Percentiles rank a stretch among this genome's conserved stretches.
These are phyloP conservation scores for Akabosia matsudoensis DNA, from an alignment of 1,140 invertebrate genomes.

Conservation along the genomic window DNA sequence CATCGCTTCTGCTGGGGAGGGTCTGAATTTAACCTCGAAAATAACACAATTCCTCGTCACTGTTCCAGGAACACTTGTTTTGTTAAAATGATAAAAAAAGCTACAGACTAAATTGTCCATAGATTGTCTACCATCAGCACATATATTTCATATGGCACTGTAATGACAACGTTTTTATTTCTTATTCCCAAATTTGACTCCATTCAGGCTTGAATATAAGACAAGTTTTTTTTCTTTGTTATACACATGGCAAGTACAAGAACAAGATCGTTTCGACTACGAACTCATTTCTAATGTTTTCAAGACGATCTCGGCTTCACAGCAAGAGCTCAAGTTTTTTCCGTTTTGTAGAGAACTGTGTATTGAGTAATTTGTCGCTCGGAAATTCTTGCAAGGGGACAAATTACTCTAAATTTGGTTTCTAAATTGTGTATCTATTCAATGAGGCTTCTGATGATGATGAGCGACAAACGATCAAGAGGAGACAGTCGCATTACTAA, in stretches of 20 bases:
- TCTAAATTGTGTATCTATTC: not conserved
- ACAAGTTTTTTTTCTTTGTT: not conserved
- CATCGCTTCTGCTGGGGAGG: too few relatives aligned
- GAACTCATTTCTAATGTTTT: too few relatives aligned
- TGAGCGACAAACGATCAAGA: not conserved
- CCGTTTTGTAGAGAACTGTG: too few relatives aligned
- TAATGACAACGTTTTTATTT: constrained; percentile 6
- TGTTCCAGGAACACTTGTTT: too few relatives aligned
- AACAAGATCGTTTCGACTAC: too few relatives aligned
- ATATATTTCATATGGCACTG: constrained; percentile 6
- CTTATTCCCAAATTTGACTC: not conserved
- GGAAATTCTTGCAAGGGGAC: not conserved
- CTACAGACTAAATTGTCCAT: too few relatives aligned
- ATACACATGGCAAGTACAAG: not conserved
- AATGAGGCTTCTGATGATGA: not conserved
- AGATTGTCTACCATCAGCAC: constrained; percentile 2
- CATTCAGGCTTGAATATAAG: not conserved
- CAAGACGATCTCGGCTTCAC: too few relatives aligned
- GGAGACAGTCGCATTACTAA: too few relatives aligned
- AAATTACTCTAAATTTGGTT: constrained; percentile 13
- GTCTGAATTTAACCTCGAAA: too few relatives aligned
- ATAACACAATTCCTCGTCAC: too few relatives aligned
- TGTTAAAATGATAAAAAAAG: not conserved
- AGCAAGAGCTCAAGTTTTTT: too few relatives aligned
- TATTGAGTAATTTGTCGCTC: constrained; percentile 14